Conservation (phyloP, 2,888 invertebrate genomes). For the Apotomis turbidana region DNA sequence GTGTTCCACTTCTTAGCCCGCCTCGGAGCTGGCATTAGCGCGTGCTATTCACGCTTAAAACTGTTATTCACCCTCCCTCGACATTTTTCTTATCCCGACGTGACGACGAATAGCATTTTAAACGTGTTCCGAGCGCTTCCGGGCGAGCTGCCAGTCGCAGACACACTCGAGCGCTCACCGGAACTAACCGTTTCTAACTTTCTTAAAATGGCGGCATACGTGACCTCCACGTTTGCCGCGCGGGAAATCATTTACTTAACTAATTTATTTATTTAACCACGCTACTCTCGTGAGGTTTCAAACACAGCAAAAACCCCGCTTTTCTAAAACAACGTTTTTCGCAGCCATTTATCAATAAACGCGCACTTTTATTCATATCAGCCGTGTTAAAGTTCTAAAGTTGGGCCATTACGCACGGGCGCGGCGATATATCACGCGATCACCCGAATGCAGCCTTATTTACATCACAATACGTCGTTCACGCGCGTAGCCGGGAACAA, state of each 20-base stretch:
- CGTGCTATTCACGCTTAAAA: conserved; percentile 19
- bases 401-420: conserved; percentile 26
- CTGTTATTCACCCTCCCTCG: conserved; percentile 11
- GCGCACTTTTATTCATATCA: conserved; percentile 30
- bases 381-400: conserved; percentile 32
- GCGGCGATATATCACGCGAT: conserved; percentile 27
- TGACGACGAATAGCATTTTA: conserved; percentile 32
- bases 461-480: conserved; percentile 33
- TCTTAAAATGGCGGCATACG: conserved; percentile 1
- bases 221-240: not conserved
- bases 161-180: conserved; percentile 4
- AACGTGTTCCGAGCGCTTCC: conserved; percentile 33
- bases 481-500: not conserved
- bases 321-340: conserved; percentile 18
- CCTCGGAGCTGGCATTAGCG: not conserved
- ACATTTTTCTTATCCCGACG: conserved; percentile 36
- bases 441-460: conserved; percentile 31
- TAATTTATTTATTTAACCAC: not conserved
- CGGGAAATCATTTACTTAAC: conserved; percentile 5
- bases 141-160: conserved; percentile 33
- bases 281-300: no score
- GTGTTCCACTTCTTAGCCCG: conserved; percentile 2
- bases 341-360: conserved; percentile 28
- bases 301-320: not conserved
- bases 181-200: conserved; percentile 8